Evolutionary conservation across 2,113 vertebrate genomes (phyloP), one percentile per base, ranked within the genome.

Genomic region (Pomatostomus ruficeps): DNA sequence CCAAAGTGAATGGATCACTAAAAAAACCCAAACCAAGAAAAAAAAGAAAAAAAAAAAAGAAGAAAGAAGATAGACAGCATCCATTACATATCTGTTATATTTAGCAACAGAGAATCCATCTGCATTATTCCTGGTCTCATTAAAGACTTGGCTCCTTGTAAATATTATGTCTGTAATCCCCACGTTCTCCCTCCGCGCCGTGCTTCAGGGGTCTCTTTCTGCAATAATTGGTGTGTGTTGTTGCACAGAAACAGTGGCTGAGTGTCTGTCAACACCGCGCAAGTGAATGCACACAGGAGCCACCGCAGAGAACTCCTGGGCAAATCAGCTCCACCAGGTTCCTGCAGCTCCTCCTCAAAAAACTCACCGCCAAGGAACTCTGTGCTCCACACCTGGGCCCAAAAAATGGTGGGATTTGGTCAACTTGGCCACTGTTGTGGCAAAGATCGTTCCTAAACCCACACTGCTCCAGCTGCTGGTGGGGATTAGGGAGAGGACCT

Each of bases 61-160:
- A 29, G 22, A 4, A 38, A 48, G 21, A 17, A 36, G 31, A 83
- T 0, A 75, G 81, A 81, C 62, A 89, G 74, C 59, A 87, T 71
- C 71, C 84, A 70, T 92, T 55, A 40, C 43, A 29, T 63, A 80
- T 51, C 85, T 49, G 78, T 76, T 89, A 86, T 54, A 93, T 83
- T 95, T 93, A 96, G 87, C 76, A 85, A 46, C 42, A 67, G 85
- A 68, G 77, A 94, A 92, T 96, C 91, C 84, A 86, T 87, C 91
- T 79, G 92, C 78, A 95, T 94, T 95, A 91, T 63, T 97, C 87
- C 88, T 45, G 65, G 67, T 81, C 94, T 96, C 83, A 79, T 93
- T 96, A 95, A 88, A 89, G 66, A 91, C 73, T 92, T 79, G 95
- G 65, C 51, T 97, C 84, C 78, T 91, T 71, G 92, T 96, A 96